Evolutionary conservation across 1,140 invertebrate species (phyloP).

Genomic region (Sarcophaga bullata): DNA sequence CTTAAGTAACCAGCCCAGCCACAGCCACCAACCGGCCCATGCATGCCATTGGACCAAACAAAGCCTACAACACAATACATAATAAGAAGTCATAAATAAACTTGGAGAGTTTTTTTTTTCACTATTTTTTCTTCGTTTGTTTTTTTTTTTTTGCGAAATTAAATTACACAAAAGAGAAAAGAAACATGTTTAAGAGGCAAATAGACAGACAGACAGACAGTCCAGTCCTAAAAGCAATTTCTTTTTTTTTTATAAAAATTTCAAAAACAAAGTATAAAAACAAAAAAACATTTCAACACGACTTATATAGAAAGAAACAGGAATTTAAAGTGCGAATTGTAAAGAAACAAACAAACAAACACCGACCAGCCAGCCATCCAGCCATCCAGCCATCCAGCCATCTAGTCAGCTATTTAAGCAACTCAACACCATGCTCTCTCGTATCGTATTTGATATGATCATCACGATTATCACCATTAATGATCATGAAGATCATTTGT

Average conservation of each 20-base stretch:
- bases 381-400: too few species aligned
- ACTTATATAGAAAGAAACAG: not conserved
- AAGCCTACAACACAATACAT: not conserved
- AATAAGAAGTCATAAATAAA: conserved; percentile 17
- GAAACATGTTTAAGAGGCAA: not conserved
- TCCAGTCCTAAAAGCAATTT: not conserved
- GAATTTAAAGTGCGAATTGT: not conserved
- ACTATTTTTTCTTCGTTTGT: not conserved
- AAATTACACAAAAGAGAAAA: too few species aligned
- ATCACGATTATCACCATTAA: not conserved
- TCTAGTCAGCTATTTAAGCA: not conserved
- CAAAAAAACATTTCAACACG: not conserved
- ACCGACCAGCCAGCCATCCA: too few species aligned
- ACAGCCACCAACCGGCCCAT: too few species aligned
- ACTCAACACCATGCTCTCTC: not conserved
- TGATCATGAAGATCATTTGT: conserved; percentile 14
- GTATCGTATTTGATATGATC: too few species aligned
- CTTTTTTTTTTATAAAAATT: too few species aligned
- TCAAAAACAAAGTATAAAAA: not conserved
- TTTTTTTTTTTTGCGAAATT: too few species aligned
- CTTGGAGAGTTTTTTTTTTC: too few species aligned
- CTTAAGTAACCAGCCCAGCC: too few species aligned
- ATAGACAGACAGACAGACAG: not conserved
- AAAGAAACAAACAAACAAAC: too few species aligned
- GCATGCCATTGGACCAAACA: too few species aligned